These are phyloP conservation scores for Merodon equestris DNA, from an alignment of 2,888 invertebrate species.

Conservation along the genomic window DNA sequence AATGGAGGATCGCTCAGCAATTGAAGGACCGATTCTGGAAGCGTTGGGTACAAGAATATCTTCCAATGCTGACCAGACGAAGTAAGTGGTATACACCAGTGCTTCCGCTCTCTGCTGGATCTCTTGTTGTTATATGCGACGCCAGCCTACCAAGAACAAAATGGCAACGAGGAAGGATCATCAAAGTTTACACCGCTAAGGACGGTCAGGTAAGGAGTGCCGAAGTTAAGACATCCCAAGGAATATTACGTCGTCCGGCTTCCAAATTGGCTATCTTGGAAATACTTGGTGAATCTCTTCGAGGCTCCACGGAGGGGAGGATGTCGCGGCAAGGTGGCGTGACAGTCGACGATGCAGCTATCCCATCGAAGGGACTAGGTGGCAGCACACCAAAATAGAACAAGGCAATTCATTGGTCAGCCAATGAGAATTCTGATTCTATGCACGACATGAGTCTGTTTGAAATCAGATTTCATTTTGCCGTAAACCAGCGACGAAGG, in stretches of 20 bases:
- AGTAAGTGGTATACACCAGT: slow-evolving; percentile 19
- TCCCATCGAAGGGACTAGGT: no score
- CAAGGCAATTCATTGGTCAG: no score
- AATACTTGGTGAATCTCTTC: slow-evolving; percentile 3
- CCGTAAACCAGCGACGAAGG: no score
- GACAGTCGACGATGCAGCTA: no score
- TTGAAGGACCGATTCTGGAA: slow-evolving; percentile 36
- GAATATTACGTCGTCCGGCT: slow-evolving; percentile 44
- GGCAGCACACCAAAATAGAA: no score
- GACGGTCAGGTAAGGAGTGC: slow-evolving; percentile 61
- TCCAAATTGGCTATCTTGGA: no score
- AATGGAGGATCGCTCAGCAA: slow-evolving; percentile 31
- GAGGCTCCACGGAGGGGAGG: no score
- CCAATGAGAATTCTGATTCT: no score
- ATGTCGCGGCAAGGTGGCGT: no score
- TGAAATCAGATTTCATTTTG: no score
- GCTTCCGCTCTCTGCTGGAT: slow-evolving; percentile 24
- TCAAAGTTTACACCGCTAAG: slow-evolving; percentile 17
- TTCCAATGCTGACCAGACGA: slow-evolving; percentile 6
- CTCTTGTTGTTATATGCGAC: slow-evolving; percentile 48
- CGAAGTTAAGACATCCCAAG: slow-evolving; percentile 36
- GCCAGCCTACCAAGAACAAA: slow-evolving; percentile 33
- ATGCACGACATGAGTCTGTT: no score
- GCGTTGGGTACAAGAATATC: slow-evolving; percentile 26
- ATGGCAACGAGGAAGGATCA: slow-evolving; percentile 50